These are phyloP conservation scores for Rhysida immarginata DNA, from an alignment of 1,140 invertebrate species.

Conservation along the genomic window DNA sequence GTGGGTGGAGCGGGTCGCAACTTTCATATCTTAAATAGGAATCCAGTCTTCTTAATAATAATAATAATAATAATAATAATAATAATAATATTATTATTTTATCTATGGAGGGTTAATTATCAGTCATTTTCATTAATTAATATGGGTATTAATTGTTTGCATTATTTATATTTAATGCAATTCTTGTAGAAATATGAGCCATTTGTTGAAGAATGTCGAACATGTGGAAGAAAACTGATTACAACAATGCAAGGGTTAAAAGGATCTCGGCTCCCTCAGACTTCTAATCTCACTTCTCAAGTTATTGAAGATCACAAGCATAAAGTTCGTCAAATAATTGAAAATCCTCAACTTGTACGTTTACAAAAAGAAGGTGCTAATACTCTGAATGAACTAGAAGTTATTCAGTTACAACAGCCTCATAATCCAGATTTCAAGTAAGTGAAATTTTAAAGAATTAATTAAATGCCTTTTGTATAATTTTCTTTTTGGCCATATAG, in stretches of 20 bases:
- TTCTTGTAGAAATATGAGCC: conserved; percentile 25
- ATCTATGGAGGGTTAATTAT: too few relatives aligned
- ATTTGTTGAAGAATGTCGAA: conserved; percentile 23
- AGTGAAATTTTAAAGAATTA: too few relatives aligned
- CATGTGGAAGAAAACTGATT: conserved; percentile 23
- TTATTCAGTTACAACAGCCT: conserved; percentile 17
- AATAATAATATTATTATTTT: too few relatives aligned
- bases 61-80: too few relatives aligned
- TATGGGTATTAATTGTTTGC: too few relatives aligned
- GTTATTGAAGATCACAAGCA: conserved; percentile 25
- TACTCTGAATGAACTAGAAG: conserved; percentile 21
- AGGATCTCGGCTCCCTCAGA: conserved; percentile 18
- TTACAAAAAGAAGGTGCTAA: conserved; percentile 25
- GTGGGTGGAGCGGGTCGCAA: too few relatives aligned
- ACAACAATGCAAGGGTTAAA: conserved; percentile 23
- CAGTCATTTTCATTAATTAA: too few relatives aligned
- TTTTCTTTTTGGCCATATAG: too few relatives aligned
- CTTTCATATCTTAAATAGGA: too few relatives aligned
- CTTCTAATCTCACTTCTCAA: conserved; percentile 17
- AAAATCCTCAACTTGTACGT: conserved; percentile 21
- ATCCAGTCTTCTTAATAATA: too few relatives aligned
- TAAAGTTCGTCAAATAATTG: conserved; percentile 21
- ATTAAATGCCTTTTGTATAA: too few relatives aligned
- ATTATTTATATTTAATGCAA: neutral
- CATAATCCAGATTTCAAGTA: conserved; percentile 26